Conservation (phyloP, 1,140 invertebrate genomes). For the Phymorhynchus buccinoides region DNA sequence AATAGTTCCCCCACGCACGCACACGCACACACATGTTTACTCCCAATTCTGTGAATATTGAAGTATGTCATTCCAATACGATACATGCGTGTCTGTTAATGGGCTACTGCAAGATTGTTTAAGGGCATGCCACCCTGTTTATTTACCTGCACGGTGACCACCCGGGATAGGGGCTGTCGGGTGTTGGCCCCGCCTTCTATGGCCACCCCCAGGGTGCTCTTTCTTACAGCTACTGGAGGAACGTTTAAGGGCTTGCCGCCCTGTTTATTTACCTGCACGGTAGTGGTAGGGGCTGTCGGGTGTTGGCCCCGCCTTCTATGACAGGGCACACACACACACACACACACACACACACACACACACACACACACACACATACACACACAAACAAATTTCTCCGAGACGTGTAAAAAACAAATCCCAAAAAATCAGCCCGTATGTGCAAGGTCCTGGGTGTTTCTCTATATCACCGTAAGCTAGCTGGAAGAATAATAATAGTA, state of each 20-base stretch:
- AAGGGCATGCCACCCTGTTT: background rate
- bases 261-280: conserved; percentile 86
- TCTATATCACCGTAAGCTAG: background rate
- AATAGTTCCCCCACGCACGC: background rate
- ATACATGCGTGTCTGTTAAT: too few species aligned
- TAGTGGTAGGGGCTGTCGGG: conserved; percentile 91
- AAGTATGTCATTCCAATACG: too few species aligned
- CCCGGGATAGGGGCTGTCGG: conserved; percentile 91
- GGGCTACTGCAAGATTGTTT: too few species aligned
- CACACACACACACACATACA: conserved; percentile 12
- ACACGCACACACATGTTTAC: background rate
- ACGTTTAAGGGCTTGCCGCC: too few species aligned
- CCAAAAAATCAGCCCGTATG: too few species aligned
- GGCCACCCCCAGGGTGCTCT: conserved; percentile 94
- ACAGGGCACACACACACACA: conserved; percentile 74
- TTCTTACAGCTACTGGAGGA: conserved; percentile 72
- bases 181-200: conserved; percentile 97
- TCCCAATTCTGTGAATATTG: too few species aligned
- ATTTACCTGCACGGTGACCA: conserved; percentile 95
- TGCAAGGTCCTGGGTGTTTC: too few species aligned
- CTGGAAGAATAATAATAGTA: too few species aligned
- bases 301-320: conserved; percentile 96
- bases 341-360: background rate
- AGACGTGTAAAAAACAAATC: too few species aligned
- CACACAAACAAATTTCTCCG: too few species aligned